Conservation (phyloP, 2,797 vertebrate species). For the Erethizon dorsatum region DNA sequence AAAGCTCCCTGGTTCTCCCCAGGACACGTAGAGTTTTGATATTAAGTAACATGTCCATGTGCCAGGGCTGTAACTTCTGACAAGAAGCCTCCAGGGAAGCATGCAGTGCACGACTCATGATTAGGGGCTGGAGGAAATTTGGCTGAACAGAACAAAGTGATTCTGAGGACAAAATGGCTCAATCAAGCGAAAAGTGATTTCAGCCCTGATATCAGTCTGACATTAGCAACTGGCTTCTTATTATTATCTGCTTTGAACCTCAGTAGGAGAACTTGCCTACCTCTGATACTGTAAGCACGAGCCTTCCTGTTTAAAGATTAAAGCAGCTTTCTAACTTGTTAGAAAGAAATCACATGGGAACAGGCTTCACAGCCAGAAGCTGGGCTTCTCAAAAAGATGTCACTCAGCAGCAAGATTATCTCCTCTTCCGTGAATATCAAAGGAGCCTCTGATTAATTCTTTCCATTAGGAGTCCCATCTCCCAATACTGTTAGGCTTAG, state of each 20-base stretch:
- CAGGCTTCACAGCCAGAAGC: constrained; percentile 75
- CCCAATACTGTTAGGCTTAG: constrained; percentile 76
- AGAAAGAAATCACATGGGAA: constrained; percentile 68
- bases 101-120: neutral
- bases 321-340: constrained; percentile 78
- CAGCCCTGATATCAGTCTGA: constrained; percentile 68
- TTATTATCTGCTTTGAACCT: constrained; percentile 79
- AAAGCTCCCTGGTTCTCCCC: neutral
- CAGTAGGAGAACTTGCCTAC: constrained; percentile 71
- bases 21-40: accelerated
- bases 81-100: neutral
- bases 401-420: constrained; percentile 78
- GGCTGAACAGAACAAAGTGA: constrained; percentile 66
- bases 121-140: constrained; percentile 40
- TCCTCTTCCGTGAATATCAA: constrained; percentile 77
- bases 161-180: constrained; percentile 79
- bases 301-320: constrained; percentile 83
- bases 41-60: neutral
- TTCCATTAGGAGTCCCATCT: constrained; percentile 78
- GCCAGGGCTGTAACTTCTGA: constrained; percentile 31
- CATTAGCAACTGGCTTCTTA: constrained; percentile 72
- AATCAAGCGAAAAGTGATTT: constrained; percentile 76
- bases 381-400: constrained; percentile 57
- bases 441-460: constrained; percentile 86
- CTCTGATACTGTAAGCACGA: constrained; percentile 74